Evolutionary conservation across 2,888 invertebrate genomes (phyloP).

Genomic region (Cephus rjabovi): DNA sequence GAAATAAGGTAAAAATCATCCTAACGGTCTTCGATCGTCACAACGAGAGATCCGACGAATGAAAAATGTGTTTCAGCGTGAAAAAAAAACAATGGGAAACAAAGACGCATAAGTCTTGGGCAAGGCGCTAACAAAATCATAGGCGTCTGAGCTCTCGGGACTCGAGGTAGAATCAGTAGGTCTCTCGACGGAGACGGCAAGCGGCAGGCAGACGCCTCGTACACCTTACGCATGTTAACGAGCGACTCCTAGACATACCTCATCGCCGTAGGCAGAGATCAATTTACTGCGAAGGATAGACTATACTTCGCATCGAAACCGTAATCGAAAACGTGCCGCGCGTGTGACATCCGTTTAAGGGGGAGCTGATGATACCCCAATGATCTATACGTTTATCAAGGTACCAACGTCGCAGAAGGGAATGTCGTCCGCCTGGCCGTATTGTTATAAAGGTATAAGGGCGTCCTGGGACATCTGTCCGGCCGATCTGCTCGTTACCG

Average conservation of each 20-base stretch:
- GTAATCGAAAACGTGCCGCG: slow-evolving; percentile 21
- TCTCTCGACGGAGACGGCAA: not conserved
- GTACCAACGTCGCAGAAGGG: not conserved
- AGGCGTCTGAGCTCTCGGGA: not conserved
- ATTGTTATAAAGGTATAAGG: not conserved
- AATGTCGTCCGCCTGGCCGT: not conserved
- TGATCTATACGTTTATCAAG: not conserved
- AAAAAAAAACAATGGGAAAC: not conserved
- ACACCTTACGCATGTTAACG: slow-evolving; percentile 54
- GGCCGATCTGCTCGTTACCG: slow-evolving; percentile 5
- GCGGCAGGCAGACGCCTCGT: slow-evolving; percentile 39
- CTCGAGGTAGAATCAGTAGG: not conserved
- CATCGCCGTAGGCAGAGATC: slow-evolving; percentile 32
- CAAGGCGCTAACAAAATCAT: not conserved
- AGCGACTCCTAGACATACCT: slow-evolving; percentile 43
- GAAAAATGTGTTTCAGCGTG: not conserved
- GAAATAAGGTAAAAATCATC: not conserved
- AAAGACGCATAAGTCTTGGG: not conserved
- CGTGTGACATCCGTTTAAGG: slow-evolving; percentile 10
- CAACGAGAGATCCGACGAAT: not conserved
- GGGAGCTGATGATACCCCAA: not conserved
- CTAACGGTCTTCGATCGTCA: not conserved
- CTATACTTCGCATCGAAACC: slow-evolving; percentile 25
- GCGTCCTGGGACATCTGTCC: not conserved
- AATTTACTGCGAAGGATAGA: slow-evolving; percentile 37